phyloP scores from a whole-genome alignment of 2,113 vertebrate genomes.

The Oreotragus oreotragus region DNA sequence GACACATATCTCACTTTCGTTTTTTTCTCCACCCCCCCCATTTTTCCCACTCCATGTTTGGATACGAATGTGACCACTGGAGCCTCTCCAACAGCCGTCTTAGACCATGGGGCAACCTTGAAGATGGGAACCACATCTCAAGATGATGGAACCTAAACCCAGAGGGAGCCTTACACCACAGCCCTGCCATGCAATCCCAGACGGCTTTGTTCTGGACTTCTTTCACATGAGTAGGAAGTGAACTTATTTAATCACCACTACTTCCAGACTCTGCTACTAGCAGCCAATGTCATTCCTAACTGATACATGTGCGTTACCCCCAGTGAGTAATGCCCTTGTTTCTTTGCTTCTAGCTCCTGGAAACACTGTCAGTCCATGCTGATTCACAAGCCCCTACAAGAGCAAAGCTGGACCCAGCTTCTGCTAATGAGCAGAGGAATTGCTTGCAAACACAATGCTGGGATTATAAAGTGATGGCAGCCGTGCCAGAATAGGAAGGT shows the following conservation, averaged over 20 bases:
- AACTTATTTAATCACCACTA: not conserved
- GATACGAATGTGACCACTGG: not conserved
- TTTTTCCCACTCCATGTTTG: not conserved
- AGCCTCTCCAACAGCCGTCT: not conserved
- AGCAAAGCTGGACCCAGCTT: conserved; percentile 43
- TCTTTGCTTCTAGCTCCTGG: conserved; percentile 44
- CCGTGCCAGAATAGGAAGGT: conserved; percentile 54
- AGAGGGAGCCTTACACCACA: not conserved
- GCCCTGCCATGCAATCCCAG: not conserved
- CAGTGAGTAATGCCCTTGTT: conserved; percentile 40
- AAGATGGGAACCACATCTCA: not conserved
- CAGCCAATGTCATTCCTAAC: not conserved
- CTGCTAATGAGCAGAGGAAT: conserved; percentile 64
- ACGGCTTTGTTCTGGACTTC: not conserved
- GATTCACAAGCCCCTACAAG: conserved; percentile 64
- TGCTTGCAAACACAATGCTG: conserved; percentile 64
- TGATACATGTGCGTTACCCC: not conserved
- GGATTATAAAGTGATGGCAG: conserved; percentile 68
- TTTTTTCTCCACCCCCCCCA: not conserved
- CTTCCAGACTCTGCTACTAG: not conserved
- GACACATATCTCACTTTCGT: not conserved
- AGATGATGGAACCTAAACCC: not conserved
- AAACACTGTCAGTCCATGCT: conserved; percentile 36
- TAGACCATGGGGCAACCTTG: not conserved
- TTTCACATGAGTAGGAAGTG: not conserved